Conservation (phyloP, 2,113 vertebrate genomes). For the Strigops habroptila region DNA sequence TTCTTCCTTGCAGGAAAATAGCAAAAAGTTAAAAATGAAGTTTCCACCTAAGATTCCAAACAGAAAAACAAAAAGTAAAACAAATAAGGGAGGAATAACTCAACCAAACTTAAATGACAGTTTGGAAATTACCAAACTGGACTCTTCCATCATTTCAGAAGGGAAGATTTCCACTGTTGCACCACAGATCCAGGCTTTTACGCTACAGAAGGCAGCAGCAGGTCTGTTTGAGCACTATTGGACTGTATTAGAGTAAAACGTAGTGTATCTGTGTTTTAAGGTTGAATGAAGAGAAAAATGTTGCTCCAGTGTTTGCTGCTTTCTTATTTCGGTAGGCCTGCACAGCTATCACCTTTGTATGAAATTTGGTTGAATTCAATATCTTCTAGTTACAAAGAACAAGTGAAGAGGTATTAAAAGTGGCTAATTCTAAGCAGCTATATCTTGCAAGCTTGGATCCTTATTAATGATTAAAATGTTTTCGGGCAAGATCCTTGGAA, state of each 20-base stretch:
- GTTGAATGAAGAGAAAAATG: neutral
- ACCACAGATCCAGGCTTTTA: slow-evolving; percentile 91
- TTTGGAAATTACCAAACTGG: slow-evolving; percentile 93
- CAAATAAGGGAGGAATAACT: slow-evolving; percentile 89
- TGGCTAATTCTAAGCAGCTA: neutral
- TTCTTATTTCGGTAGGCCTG: neutral
- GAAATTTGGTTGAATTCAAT: neutral
- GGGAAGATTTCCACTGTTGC: slow-evolving; percentile 83
- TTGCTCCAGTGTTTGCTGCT: neutral
- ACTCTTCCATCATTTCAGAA: slow-evolving; percentile 88
- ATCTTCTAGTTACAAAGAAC: neutral
- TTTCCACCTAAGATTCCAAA: slow-evolving; percentile 98
- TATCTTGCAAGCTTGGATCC: neutral
- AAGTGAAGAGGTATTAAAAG: neutral
- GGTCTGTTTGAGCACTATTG: slow-evolving; percentile 73
- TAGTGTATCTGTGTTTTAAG: neutral
- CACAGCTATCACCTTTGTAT: neutral
- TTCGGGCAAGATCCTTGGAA: neutral
- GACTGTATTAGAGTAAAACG: neutral
- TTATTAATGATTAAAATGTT: neutral
- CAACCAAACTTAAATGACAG: slow-evolving; percentile 93
- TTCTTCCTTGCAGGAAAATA: slow-evolving; percentile 86
- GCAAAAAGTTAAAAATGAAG: slow-evolving; percentile 99
- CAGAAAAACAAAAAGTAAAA: slow-evolving; percentile 97
- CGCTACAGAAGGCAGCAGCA: slow-evolving; percentile 91